Evolutionary conservation across 2,113 vertebrate species (phyloP), one percentile per base, ranked within the genome.

Genomic region (Jacana jacana): DNA sequence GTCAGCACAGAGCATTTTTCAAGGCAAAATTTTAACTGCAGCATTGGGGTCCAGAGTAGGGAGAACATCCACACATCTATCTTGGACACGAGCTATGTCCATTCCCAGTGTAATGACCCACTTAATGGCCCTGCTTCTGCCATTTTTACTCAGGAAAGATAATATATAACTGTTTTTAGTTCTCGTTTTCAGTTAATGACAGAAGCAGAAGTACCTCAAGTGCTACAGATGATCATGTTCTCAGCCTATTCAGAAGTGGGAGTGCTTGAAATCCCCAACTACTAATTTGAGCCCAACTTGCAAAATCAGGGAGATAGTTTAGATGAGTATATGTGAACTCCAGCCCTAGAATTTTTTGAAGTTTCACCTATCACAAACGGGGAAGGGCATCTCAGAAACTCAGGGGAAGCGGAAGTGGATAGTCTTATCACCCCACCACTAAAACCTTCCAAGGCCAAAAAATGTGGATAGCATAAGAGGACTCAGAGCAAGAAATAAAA

Each of bases 191-290:
- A 65, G 83, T 64, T 96, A 91, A 86, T 81, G 88, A 84, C 80
- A 91, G 82, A 80, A 89, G 63, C 84, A 95, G 57, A 84, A 95
- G 80, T 63, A 81, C 63, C 69, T 92, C 16, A 39, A 88, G 73
- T 75, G 82, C 80, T 83, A 52, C 55, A 71, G 80, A 58, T 84
- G 72, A 94, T 86, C 4, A 2, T 57, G 69, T 84, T 92, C 77
- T 87, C 66, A 54, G 83, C n/a, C 93, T 94, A 76, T 92, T 92
- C 91, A 91, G 77, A 89, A 94, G 73, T 92, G 77, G 77, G 88
- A 94, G 83, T 87, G 31, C 83, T 96, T 87, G 77, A 95, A 96
- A 91, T 81, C 73, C 77, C 77, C 81, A 66, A 64, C 49, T 84
- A 18, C 81, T 90, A 75, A 86, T 92, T 94, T 95, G 81, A 94